Conservation (phyloP, 2,797 vertebrate species). For the Psittacula derbiana region DNA sequence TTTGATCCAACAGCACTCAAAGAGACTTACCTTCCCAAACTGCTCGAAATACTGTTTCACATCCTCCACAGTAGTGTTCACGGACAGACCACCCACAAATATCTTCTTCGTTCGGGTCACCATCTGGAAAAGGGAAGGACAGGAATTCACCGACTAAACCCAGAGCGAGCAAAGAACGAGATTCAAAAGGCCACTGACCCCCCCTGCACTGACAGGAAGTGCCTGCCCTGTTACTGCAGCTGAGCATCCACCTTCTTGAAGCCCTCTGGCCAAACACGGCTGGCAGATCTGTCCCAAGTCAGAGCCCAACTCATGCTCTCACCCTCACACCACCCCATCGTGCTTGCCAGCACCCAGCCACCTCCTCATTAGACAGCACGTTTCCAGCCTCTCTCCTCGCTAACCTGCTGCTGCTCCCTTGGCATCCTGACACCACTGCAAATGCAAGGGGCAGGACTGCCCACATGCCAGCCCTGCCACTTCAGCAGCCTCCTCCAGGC, state of each 20-base stretch:
- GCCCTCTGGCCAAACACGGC: neutral
- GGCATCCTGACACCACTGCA: neutral
- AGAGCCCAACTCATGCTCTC: neutral
- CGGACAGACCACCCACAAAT: conserved; percentile 96
- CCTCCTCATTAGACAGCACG: rapidly evolving
- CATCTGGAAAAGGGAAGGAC: conserved; percentile 83
- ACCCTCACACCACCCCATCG: rapidly evolving
- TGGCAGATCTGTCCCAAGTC: neutral
- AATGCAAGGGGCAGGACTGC: rapidly evolving
- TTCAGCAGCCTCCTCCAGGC: neutral
- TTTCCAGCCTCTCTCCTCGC: neutral
- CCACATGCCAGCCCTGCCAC: neutral
- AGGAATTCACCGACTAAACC: conserved; percentile 64
- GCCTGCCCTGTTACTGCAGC: neutral
- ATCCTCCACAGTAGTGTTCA: conserved; percentile 97
- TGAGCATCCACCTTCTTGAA: neutral
- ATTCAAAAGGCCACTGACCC: neutral
- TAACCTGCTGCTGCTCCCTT: neutral
- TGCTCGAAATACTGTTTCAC: conserved; percentile 99
- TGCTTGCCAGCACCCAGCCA: neutral
- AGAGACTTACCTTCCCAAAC: conserved; percentile 92
- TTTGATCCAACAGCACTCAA: neutral
- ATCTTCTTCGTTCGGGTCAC: conserved; percentile 99
- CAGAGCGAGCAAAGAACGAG: neutral
- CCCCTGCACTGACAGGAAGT: neutral